Percentiles rank a stretch among this genome's conserved stretches.
These are phyloP conservation scores for Cephalopachus bancanus DNA, from an alignment of 2,797 vertebrate species.

Conservation along the genomic window DNA sequence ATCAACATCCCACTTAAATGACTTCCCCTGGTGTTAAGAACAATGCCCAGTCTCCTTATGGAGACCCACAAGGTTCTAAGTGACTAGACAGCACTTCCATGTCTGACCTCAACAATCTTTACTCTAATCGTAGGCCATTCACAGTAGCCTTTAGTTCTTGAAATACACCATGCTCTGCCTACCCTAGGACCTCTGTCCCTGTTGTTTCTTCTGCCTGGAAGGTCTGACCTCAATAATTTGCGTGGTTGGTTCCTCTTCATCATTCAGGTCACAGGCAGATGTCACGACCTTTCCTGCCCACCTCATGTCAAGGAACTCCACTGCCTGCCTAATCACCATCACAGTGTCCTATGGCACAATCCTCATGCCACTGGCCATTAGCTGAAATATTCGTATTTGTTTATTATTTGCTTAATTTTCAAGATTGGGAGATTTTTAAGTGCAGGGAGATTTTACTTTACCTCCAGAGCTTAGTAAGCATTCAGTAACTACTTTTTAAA, in stretches of 20 bases:
- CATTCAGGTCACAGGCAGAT: background rate
- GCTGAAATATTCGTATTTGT: background rate
- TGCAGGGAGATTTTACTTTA: background rate
- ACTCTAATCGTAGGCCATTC: background rate
- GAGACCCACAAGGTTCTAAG: background rate
- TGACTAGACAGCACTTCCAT: background rate
- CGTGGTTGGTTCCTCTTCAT: background rate
- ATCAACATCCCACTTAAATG: background rate
- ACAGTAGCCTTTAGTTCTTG: background rate
- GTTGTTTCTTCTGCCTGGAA: background rate
- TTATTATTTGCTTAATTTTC: constrained; percentile 18
- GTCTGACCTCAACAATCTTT: background rate
- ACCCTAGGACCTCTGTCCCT: background rate
- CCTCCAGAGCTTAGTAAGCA: background rate
- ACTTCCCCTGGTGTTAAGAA: background rate
- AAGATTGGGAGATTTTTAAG: background rate
- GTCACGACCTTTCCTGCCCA: background rate
- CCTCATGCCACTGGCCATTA: background rate
- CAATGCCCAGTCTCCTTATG: background rate
- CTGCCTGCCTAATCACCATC: background rate
- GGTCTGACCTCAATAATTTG: background rate
- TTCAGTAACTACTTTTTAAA: background rate
- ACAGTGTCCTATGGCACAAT: background rate
- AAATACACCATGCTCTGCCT: background rate
- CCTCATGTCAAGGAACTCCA: background rate